phyloP scores from a whole-genome alignment of 2,113 vertebrate genomes.

The Crotalus helleri region DNA sequence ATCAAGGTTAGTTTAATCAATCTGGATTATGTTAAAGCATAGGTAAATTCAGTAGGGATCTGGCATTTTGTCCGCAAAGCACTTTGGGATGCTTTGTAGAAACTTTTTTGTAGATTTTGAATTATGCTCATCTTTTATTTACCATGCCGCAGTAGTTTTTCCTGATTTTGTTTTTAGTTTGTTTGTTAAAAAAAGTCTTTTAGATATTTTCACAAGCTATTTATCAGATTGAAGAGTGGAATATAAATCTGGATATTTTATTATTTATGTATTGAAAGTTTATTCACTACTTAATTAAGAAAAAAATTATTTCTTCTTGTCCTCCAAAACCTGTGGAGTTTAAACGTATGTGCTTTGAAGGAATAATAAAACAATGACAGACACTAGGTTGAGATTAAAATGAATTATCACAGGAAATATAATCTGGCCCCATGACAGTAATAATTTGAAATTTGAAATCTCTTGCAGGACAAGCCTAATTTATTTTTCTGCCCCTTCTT shows the following conservation, averaged over 20 bases:
- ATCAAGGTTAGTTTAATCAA: too few relatives aligned
- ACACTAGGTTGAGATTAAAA: not conserved
- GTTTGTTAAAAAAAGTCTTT: too few relatives aligned
- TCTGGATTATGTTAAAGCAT: too few relatives aligned
- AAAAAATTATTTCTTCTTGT: not conserved
- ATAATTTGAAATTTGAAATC: not conserved
- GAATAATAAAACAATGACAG: not conserved
- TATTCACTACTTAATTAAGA: not conserved
- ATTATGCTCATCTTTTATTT: too few relatives aligned
- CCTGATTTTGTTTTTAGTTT: too few relatives aligned
- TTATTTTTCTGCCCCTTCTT: not conserved
- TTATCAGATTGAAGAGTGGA: not conserved
- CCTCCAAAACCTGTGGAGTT: not conserved
- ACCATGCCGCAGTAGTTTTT: too few relatives aligned
- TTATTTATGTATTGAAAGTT: not conserved
- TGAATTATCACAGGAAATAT: not conserved
- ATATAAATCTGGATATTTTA: not conserved
- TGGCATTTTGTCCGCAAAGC: too few relatives aligned
- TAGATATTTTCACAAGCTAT: too few relatives aligned
- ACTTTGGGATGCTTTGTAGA: too few relatives aligned
- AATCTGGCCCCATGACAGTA: not conserved
- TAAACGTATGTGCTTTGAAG: not conserved
- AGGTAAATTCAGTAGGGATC: too few relatives aligned
- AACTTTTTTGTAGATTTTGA: too few relatives aligned
- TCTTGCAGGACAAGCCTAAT: not conserved